Evolutionary conservation across 2,797 vertebrate species (phyloP).

Genomic region (Pangasius sanitwongsei): DNA sequence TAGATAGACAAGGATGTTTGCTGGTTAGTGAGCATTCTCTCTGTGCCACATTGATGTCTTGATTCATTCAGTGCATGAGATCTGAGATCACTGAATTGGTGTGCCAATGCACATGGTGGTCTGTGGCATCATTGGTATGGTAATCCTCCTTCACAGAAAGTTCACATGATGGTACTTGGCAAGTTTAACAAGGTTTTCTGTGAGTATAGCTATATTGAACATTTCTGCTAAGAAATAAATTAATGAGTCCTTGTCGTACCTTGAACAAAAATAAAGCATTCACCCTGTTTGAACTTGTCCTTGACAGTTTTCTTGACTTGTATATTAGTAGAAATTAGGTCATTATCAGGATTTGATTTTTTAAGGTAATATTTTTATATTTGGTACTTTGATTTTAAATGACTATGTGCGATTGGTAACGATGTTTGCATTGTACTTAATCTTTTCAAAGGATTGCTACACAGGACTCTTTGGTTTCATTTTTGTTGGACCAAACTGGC

Average conservation of each 20-base stretch:
- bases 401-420: neutral
- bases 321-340: slow-evolving; percentile 5
- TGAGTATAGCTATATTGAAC: neutral
- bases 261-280: neutral
- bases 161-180: neutral
- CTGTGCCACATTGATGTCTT: neutral
- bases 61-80: slow-evolving; percentile 11
- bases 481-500: neutral
- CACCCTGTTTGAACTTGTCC: neutral
- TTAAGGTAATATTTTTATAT: neutral
- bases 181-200: neutral
- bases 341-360: slow-evolving; percentile 1
- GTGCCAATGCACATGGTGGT: slow-evolving; percentile 18
- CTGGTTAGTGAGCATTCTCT: neutral
- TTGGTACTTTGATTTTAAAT: neutral
- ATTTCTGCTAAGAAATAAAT: neutral
- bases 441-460: neutral
- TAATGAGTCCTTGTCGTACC: neutral
- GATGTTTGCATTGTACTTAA: neutral
- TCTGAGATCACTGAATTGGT: slow-evolving; percentile 9
- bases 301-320: neutral
- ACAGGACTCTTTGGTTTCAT: neutral
- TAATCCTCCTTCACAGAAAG: slow-evolving; percentile 14
- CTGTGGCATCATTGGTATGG: slow-evolving; percentile 1
- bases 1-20: neutral